Base-by-base conservation (phyloP, 2,888 invertebrate genomes). In the Platypus cylindrus region DNA sequence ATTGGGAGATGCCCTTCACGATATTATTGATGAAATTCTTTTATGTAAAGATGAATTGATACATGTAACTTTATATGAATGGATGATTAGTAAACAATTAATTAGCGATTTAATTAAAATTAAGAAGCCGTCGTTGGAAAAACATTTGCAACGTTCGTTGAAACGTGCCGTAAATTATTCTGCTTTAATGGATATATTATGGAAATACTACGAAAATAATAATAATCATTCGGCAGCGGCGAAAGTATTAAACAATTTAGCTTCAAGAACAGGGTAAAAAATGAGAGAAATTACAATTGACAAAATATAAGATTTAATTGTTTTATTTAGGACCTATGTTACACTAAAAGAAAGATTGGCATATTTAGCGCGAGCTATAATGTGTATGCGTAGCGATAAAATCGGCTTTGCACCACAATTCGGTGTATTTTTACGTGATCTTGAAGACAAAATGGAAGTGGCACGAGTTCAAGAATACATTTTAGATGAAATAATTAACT, bases 201-300 rank as follows among this genome's bases (percentile, higher is more conserved):
- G 97, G 95, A 90, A 90, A 62, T 93, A 85, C 58, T 91, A 95
- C 53, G 94, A 97, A 61, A 82, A 83, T 56, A 81, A 79, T 52
- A 81, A 82, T 17, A 89, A 94, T 58, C 95, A 91, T 56, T 75
- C 83, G 2, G 82, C 87, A 7, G 97, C 97, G 2, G 93, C 97
- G 0, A 77, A 82, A 51, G 85, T 95, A 45, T 67, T 97, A 2
- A 81, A 86, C 46, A 80, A 80, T 49, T 69, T 97, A 39, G 90
- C 97, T 3, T 82, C 80, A 13, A 71, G 72, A 51, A 68, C 70
- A 9, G 75, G 74, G 75, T 76, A 55, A 54, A 59, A 36, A 20
- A 17, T 8, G 15, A 27, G 9, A 12, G 15, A 14, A 15, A 14
- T 11, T 27, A n/a, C n/a, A n/a, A n/a, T n/a, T n/a, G n/a, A n/a